These are phyloP conservation scores for Caenorhabditis drosophilae DNA, from an alignment of 2,888 invertebrate genomes.

Conservation along the genomic window DNA sequence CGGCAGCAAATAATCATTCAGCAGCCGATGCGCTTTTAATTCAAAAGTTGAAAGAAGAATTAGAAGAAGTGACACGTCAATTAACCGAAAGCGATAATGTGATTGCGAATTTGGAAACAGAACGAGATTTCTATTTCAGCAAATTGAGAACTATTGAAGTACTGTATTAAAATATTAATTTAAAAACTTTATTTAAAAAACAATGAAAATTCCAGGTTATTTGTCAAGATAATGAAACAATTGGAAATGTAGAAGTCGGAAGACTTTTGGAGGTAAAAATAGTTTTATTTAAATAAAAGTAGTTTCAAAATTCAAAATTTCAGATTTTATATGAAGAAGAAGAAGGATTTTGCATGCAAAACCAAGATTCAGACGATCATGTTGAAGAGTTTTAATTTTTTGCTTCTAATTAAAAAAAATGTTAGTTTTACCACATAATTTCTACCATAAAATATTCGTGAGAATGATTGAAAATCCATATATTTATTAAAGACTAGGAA, in stretches of 20 bases:
- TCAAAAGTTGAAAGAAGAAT: constrained; percentile 49
- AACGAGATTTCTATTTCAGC: constrained; percentile 98
- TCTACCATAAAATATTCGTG: too few species aligned
- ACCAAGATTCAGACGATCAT: constrained; percentile 48
- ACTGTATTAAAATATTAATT: too few species aligned
- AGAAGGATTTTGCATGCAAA: constrained; percentile 64
- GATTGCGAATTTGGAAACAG: constrained; percentile 88
- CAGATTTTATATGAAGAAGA: constrained; percentile 86
- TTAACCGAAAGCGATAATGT: constrained; percentile 77
- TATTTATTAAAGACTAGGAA: too few species aligned
- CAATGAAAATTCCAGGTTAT: too few species aligned
- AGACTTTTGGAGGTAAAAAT: constrained; percentile 75
- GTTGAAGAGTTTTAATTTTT: constrained; percentile 3
- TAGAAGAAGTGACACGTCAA: constrained; percentile 59
- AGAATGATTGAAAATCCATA: too few species aligned
- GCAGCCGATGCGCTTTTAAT: constrained; percentile 27
- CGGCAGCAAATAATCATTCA: constrained; percentile 23
- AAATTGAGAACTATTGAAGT: constrained; percentile 97
- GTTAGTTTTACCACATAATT: too few species aligned
- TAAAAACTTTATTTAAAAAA: too few species aligned
- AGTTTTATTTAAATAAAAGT: not conserved
- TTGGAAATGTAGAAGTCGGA: constrained; percentile 76
- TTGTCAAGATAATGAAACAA: constrained; percentile 83
- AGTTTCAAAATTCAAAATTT: constrained; percentile 8
- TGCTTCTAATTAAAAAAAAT: too few species aligned